Evolutionary conservation across 2,797 vertebrate species (phyloP).

Genomic region (Molossus molossus): DNA sequence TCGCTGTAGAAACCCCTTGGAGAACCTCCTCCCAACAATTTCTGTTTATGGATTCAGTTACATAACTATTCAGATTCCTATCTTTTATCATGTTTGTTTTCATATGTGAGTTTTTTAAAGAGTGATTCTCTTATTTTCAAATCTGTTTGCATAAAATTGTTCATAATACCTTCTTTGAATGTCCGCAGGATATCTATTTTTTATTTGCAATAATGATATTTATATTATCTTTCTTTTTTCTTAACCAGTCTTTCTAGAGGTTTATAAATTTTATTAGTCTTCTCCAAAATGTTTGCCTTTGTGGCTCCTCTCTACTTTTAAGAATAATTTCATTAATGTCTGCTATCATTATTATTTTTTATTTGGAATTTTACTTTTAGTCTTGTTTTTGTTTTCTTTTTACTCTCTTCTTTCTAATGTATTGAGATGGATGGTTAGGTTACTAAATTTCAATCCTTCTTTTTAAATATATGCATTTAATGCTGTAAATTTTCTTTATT

Average conservation of each 20-base stretch:
- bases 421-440: not conserved
- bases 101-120: not conserved
- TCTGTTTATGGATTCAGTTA: not conserved
- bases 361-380: not conserved
- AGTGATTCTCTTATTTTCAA: not conserved
- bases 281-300: not conserved
- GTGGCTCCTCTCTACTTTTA: not conserved
- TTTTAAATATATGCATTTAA: not conserved
- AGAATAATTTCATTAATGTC: not conserved
- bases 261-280: not conserved
- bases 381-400: not conserved
- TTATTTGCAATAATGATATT: not conserved
- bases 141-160: not conserved
- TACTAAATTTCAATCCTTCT: not conserved
- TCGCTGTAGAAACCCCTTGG: not conserved
- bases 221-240: not conserved
- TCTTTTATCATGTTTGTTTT: slow-evolving; percentile 24
- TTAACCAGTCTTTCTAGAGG: not conserved
- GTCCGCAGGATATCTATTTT: not conserved
- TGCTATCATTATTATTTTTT: not conserved
- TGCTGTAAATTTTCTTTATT: no score
- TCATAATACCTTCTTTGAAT: not conserved
- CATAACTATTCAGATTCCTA: not conserved
- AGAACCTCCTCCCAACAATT: not conserved
- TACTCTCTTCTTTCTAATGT: not conserved